Evolutionary conservation across 1,140 invertebrate species (phyloP).

Genomic region (Hydropsyche tenuis): DNA sequence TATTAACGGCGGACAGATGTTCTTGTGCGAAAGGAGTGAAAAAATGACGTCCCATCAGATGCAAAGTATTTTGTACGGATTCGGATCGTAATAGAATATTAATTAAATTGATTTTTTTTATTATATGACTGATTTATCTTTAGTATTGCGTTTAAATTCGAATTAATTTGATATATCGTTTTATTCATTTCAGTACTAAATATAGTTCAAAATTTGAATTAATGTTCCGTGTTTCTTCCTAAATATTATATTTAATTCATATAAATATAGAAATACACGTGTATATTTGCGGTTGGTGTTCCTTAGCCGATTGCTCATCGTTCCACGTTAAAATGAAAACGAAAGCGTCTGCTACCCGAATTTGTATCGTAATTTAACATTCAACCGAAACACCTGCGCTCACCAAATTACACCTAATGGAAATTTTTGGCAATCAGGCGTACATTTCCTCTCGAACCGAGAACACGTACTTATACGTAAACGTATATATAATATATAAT

Average conservation of each 20-base stretch:
- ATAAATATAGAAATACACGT: not conserved
- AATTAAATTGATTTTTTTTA: too few species aligned
- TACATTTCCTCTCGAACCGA: not conserved
- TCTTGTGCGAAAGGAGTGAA: not conserved
- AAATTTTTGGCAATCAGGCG: constrained; percentile 33
- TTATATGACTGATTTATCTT: not conserved
- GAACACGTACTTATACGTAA: not conserved
- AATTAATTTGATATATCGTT: not conserved
- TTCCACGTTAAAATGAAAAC: constrained; percentile 26
- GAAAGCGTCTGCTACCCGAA: constrained; percentile 23
- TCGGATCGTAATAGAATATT: too few species aligned
- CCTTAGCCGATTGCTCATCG: constrained; percentile 22
- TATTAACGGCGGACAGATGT: constrained; percentile 28
- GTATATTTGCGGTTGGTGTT: not conserved
- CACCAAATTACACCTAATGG: constrained; percentile 32
- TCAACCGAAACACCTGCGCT: constrained; percentile 28
- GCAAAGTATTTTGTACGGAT: too few species aligned
- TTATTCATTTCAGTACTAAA: too few species aligned
- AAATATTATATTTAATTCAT: too few species aligned
- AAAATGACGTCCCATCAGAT: not conserved
- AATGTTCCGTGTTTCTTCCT: too few species aligned
- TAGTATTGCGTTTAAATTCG: not conserved
- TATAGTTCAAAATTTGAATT: too few species aligned
- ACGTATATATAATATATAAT: not conserved
- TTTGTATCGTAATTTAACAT: constrained; percentile 36